phyloP scores from a whole-genome alignment of 1,140 invertebrate genomes.

The Drosophila athabasca region DNA sequence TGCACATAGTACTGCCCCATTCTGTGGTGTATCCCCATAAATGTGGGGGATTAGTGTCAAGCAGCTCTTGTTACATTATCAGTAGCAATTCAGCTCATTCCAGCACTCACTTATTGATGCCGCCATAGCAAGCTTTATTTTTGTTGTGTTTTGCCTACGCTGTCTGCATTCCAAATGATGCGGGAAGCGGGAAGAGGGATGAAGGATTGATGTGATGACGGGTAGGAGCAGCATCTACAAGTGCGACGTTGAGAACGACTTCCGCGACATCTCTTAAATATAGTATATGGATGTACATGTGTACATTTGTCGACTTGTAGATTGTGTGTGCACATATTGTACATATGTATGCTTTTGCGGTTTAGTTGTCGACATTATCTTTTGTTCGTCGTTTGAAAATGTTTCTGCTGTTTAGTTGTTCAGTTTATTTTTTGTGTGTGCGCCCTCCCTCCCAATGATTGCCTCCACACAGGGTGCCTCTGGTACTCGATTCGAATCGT shows the following conservation, averaged over 20 bases:
- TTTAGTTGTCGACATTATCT: conserved; percentile 60
- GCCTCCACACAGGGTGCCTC: conserved; percentile 68
- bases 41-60: conserved; percentile 44
- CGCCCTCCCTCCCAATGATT: conserved; percentile 49
- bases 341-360: conserved; percentile 48
- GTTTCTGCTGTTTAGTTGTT: conserved; percentile 45
- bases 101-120: conserved; percentile 3
- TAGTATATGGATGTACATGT: too few species aligned
- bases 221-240: conserved; percentile 37
- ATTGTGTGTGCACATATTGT: conserved; percentile 16
- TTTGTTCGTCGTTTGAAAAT: conserved; percentile 47
- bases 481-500: not conserved
- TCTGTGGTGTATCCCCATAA: conserved; percentile 21
- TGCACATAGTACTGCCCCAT: not conserved
- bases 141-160: conserved; percentile 27
- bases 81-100: conserved; percentile 34
- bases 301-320: conserved; percentile 5
- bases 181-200: conserved; percentile 7
- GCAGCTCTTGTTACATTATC: conserved; percentile 28
- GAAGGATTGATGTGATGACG: conserved; percentile 12
- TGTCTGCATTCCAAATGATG: conserved; percentile 57
- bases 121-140: conserved; percentile 21
- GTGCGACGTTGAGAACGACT: conserved; percentile 39
- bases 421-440: conserved; percentile 11
- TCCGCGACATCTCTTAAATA: conserved; percentile 47